These are phyloP conservation scores for Penaeus japonicus DNA, from an alignment of 1,140 invertebrate species.

Conservation along the genomic window DNA sequence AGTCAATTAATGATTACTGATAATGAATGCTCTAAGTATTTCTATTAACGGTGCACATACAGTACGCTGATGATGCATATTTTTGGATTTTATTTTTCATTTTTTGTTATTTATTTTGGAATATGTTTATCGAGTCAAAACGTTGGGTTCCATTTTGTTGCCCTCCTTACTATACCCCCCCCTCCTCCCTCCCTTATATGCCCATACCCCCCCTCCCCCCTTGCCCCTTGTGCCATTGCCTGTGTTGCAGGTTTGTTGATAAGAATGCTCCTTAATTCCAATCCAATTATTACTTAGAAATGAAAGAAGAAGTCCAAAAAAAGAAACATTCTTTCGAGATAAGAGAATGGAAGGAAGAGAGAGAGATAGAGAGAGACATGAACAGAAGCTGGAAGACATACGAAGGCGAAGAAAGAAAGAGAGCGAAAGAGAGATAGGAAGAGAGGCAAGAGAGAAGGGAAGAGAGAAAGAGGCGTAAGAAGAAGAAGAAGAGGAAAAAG, in stretches of 20 bases:
- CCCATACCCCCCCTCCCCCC: too few species aligned
- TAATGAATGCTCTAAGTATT: conserved; percentile 49
- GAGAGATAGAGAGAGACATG: background rate
- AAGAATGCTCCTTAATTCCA: too few species aligned
- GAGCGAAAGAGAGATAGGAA: background rate
- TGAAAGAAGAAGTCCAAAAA: too few species aligned
- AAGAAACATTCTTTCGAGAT: too few species aligned
- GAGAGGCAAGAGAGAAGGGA: background rate
- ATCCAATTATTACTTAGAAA: too few species aligned
- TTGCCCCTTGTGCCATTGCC: conserved; percentile 43
- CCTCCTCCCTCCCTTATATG: too few species aligned
- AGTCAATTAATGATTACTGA: background rate
- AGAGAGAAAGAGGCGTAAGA: too few species aligned
- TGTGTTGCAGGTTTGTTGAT: conserved; percentile 48
- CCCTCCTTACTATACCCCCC: too few species aligned
- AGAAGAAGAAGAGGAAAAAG: background rate
- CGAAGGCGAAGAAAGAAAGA: too few species aligned
- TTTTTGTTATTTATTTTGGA: background rate
- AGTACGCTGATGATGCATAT: conserved; percentile 48
- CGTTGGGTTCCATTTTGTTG: conserved; percentile 21
- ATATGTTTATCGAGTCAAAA: background rate
- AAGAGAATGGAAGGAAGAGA: too few species aligned
- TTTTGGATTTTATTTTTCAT: conserved; percentile 23
- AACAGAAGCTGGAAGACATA: too few species aligned
- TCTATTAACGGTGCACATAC: conserved; percentile 44